Conservation (phyloP, 1,140 invertebrate genomes). For the Drosophila cardini region DNA sequence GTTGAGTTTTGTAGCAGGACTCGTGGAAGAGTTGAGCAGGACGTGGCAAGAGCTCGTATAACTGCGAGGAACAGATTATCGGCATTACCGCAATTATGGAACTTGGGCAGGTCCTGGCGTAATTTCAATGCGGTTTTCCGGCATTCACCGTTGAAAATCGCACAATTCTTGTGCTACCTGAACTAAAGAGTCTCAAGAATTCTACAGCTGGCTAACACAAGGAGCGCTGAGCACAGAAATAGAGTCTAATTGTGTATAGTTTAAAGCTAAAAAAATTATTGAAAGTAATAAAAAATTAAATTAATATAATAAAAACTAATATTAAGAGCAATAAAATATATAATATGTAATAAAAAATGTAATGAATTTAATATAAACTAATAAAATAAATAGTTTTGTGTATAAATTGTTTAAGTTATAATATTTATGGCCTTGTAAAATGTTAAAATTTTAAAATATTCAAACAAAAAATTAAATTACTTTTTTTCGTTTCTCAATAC, state of each 20-base stretch:
- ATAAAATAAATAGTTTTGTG: no score
- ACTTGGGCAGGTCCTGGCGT: conserved; percentile 77
- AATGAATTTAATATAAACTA: no score
- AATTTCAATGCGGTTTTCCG: conserved; percentile 81
- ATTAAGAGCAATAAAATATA: no score
- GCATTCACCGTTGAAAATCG: conserved; percentile 64
- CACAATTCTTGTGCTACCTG: conserved; percentile 45
- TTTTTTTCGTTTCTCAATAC: no score
- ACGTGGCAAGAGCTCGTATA: neutral
- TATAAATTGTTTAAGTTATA: no score
- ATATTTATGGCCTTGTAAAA: no score
- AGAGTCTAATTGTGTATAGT: neutral
- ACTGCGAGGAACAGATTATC: conserved; percentile 69
- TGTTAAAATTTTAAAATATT: no score
- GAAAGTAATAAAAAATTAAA: no score
- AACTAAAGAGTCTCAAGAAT: neutral
- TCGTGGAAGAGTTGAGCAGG: neutral
- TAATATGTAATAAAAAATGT: no score
- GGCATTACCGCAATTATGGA: conserved; percentile 81
- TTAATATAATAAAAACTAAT: no score
- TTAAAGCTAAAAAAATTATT: no score
- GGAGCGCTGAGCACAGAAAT: neutral
- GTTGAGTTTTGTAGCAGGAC: neutral
- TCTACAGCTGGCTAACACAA: neutral
- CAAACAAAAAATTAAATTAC: no score